These are phyloP conservation scores for Chironomus striatipennis DNA, from an alignment of 1,140 invertebrate genomes.

Conservation along the genomic window DNA sequence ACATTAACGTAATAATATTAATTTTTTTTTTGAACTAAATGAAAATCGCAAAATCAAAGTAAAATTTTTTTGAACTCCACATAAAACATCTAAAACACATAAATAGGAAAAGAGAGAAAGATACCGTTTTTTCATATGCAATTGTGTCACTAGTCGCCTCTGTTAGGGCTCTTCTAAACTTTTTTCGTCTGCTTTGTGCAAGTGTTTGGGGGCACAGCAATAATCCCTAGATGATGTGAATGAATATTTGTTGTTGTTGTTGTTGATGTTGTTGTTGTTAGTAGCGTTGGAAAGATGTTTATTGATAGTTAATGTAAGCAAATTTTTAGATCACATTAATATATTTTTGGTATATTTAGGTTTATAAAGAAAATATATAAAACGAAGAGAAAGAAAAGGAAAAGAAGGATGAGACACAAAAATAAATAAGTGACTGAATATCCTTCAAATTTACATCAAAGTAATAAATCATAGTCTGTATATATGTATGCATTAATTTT, in stretches of 20 bases:
- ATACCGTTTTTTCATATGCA: slow-evolving; percentile 79
- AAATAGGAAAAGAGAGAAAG: background rate
- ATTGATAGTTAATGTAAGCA: background rate
- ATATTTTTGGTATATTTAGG: background rate
- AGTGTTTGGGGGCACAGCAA: slow-evolving; percentile 79
- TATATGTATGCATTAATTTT: no score
- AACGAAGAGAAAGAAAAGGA: background rate
- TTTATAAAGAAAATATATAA: background rate
- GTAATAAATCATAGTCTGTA: no score
- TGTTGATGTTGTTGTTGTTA: background rate
- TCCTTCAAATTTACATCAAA: no score
- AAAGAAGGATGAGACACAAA: background rate
- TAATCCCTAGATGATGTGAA: slow-evolving; percentile 54
- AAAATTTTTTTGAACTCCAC: no score
- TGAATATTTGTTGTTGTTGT: background rate
- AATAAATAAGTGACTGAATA: background rate
- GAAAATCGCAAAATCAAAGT: no score
- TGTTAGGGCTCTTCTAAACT: slow-evolving; percentile 75
- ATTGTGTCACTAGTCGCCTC: slow-evolving; percentile 79
- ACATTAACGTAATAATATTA: no score
- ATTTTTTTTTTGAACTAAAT: no score
- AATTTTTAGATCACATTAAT: background rate
- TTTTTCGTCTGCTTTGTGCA: slow-evolving; percentile 70
- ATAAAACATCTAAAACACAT: background rate
- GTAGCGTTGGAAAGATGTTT: background rate